These are phyloP conservation scores for Muscidifurax raptorellus DNA, from an alignment of 1,140 invertebrate genomes.

Conservation along the genomic window DNA sequence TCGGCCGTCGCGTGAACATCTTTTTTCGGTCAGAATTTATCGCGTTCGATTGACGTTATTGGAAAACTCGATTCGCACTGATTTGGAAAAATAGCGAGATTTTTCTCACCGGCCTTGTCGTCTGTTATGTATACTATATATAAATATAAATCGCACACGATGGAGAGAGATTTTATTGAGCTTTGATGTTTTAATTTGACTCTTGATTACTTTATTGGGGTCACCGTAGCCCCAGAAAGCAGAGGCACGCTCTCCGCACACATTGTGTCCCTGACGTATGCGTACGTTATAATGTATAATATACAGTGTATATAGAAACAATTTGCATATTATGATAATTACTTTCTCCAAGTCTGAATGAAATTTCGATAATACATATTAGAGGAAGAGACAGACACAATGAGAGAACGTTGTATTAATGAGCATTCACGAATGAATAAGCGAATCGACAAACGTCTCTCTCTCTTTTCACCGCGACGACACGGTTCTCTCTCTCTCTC, in stretches of 20 bases:
- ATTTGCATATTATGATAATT: too few relatives aligned
- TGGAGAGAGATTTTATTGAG: background rate
- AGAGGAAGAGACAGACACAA: too few relatives aligned
- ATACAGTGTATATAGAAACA: background rate
- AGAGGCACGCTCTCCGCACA: background rate
- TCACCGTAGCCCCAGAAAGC: background rate
- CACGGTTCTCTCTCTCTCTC: too few relatives aligned
- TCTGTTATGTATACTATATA: background rate
- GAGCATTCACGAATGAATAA: background rate
- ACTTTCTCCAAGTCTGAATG: too few relatives aligned
- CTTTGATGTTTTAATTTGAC: conserved; percentile 10
- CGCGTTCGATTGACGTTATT: background rate
- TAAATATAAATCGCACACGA: background rate
- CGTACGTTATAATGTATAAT: too few relatives aligned
- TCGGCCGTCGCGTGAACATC: background rate
- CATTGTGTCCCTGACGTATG: too few relatives aligned
- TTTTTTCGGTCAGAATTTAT: background rate
- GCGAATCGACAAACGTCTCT: background rate
- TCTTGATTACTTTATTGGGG: conserved; percentile 10
- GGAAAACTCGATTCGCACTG: background rate
- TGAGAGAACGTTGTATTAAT: background rate
- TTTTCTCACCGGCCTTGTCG: background rate
- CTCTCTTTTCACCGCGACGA: background rate
- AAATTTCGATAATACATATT: too few relatives aligned
- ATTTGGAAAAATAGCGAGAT: background rate